Evolutionary conservation across 1,140 invertebrate species (phyloP), one percentile per base, ranked within the genome.

Genomic region (Campoletis sonorensis): DNA sequence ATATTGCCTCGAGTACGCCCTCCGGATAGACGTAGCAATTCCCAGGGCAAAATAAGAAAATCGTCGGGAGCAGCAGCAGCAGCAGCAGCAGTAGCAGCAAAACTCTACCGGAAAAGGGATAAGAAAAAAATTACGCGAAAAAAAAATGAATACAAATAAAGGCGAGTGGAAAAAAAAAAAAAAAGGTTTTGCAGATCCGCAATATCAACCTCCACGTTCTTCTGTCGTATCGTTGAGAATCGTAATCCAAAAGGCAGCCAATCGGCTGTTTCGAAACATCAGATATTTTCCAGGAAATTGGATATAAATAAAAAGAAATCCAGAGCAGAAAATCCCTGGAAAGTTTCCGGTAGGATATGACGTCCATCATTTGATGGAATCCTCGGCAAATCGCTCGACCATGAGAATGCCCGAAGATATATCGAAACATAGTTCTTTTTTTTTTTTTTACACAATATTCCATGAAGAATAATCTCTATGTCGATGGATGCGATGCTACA

Each of bases 1-100:
- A 82, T 82, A 82, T 82, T 82, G 81, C 77, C 81, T 75, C 81
- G 81, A 81, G 79, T 81, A 71, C 79, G 30, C 58, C 70, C 67
- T 71, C 79, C 51, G 49, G 79, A 80, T 75, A 75, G 71, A 37
- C 71, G 37, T 23, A 67, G 76, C 72, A 72, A 81, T 64, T 81
- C 79, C 71, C 68, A 27, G 64, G 76, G 61, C 76, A 67, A 78
- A 79, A 58, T 54, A 70, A 71, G 49, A 79, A 71, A 58, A 58
- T 54, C 67, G 45, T 58, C 26, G 37, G 13, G 26, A 11, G 79
- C n/a, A 49, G 27, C 4, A 37, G n/a, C 11, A 16, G n/a, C n/a
- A 11, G 79, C n/a, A 49, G 27, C n/a, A n/a, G n/a, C n/a, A n/a
- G n/a, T n/a, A n/a, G n/a, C 4, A 37, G n/a, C 11, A 16, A 13